A percentile compares a stretch with the other conserved stretches of the same genome.
Evolutionary conservation across 2,888 invertebrate genomes (phyloP).

Genomic region (Anaspis maculata): DNA sequence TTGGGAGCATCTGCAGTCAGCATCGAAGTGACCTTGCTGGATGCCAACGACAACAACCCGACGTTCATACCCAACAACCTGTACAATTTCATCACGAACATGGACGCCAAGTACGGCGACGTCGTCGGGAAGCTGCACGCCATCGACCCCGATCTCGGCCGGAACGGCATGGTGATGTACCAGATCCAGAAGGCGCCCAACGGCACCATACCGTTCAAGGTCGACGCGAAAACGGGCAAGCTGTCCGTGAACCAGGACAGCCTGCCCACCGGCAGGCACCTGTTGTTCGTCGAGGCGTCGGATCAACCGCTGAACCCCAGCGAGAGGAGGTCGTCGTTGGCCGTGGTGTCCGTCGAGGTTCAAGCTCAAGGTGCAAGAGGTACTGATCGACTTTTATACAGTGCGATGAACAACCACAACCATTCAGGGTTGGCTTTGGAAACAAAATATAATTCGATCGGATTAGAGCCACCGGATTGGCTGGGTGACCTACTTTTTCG

Average conservation of each 20-base stretch:
- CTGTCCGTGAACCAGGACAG: slow-evolving; percentile 59
- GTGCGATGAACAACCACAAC: too few species aligned
- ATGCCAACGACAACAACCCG: slow-evolving; percentile 89
- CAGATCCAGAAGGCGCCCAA: slow-evolving; percentile 32
- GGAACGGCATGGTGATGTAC: slow-evolving; percentile 63
- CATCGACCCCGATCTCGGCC: slow-evolving; percentile 70
- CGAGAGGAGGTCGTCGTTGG: slow-evolving; percentile 71
- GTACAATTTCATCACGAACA: slow-evolving; percentile 66
- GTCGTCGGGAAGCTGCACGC: slow-evolving; percentile 65
- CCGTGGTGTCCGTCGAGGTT: slow-evolving; percentile 78
- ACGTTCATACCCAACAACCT: slow-evolving; percentile 75
- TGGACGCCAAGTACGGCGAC: slow-evolving; percentile 59
- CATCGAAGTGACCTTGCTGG: slow-evolving; percentile 74
- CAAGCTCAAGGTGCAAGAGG: slow-evolving; percentile 47
- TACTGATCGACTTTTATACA: slow-evolving; percentile 18
- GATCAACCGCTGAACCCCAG: slow-evolving; percentile 79
- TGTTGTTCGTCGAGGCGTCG: slow-evolving; percentile 74
- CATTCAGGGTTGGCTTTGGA: too few species aligned
- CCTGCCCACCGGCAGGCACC: slow-evolving; percentile 62
- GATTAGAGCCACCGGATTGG: too few species aligned
- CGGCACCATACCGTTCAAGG: slow-evolving; percentile 56
- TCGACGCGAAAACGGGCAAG: slow-evolving; percentile 63
- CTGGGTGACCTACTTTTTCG: too few species aligned
- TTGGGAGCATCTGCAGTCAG: slow-evolving; percentile 51
- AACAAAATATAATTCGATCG: too few species aligned